A percentile compares a stretch with the other conserved stretches of the same genome.
Conservation (phyloP, 2,113 vertebrate genomes). For the Oriolus oriolus region DNA sequence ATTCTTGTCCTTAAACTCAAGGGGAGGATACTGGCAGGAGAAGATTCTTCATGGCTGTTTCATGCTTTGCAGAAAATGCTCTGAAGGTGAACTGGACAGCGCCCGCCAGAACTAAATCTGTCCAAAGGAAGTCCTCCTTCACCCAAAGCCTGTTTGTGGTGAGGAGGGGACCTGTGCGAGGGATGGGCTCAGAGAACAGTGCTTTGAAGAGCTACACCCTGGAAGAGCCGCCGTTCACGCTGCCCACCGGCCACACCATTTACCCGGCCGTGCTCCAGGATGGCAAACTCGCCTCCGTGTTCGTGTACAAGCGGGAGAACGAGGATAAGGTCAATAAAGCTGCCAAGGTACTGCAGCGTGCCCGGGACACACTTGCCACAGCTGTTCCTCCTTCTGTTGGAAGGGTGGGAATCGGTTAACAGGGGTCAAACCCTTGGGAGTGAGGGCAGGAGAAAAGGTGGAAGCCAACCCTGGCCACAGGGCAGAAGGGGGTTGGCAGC, state of each 20-base stretch:
- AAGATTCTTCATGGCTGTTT: background rate
- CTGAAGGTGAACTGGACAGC: background rate
- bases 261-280: constrained; percentile 83
- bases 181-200: constrained; percentile 94
- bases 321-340: constrained; percentile 94
- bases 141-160: background rate
- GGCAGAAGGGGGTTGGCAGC: background rate
- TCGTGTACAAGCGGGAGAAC: constrained; percentile 86
- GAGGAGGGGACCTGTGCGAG: background rate
- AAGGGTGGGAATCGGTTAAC: fast-evolving
- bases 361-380: background rate
- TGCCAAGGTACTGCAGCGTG: constrained; percentile 77
- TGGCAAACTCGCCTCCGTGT: constrained; percentile 85
- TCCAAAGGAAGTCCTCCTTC: background rate
- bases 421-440: background rate
- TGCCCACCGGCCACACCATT: constrained; percentile 82
- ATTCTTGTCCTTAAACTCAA: background rate
- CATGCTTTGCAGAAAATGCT: constrained; percentile 44
- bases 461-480: background rate
- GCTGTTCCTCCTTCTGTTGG: background rate
- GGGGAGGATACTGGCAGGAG: background rate
- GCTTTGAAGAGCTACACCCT: constrained; percentile 79
- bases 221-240: constrained; percentile 74
- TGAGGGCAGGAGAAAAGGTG: background rate
- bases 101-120: fast-evolving